Percentiles rank a stretch among this genome's conserved stretches.
Conservation (phyloP, 1,140 invertebrate species). For the Streblospio benedicti region DNA sequence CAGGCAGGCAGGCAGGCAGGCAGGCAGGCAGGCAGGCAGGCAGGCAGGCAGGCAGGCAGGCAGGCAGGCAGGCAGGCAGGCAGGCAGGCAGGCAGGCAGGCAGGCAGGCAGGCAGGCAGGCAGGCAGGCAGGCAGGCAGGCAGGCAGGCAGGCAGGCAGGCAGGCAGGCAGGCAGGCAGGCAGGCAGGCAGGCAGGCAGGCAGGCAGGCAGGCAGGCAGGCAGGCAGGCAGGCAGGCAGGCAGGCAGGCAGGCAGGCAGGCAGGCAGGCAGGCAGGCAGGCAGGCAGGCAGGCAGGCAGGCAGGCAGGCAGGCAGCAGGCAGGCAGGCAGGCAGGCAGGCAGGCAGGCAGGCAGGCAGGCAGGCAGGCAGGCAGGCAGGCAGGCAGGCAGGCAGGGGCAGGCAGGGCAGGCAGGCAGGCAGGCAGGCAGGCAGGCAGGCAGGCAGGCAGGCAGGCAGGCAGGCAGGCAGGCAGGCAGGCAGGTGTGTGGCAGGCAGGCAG, state of each 20-base stretch:
- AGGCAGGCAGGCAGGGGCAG: slow-evolving; percentile 11
- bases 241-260: slow-evolving; percentile 12
- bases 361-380: slow-evolving; percentile 11
- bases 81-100: slow-evolving; percentile 6
- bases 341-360: slow-evolving; percentile 7
- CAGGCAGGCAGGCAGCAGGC: slow-evolving; percentile 4
- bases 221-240: slow-evolving; percentile 13
- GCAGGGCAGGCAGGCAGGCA: slow-evolving; percentile 13
- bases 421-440: slow-evolving; percentile 10
- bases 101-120: slow-evolving; percentile 13
- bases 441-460: slow-evolving; percentile 9
- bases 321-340: slow-evolving; percentile 5
- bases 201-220: slow-evolving; percentile 9
- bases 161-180: slow-evolving; percentile 17
- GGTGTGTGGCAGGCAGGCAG: slow-evolving; percentile 7
- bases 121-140: slow-evolving; percentile 19
- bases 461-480: slow-evolving; percentile 6
- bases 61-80: slow-evolving; percentile 2
- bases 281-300: slow-evolving; percentile 16
- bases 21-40: slow-evolving; percentile 5
- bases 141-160: slow-evolving; percentile 19
- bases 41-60: slow-evolving; percentile 11
- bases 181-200: slow-evolving; percentile 18
- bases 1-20: slow-evolving; percentile 7
- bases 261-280: slow-evolving; percentile 4